A percentile compares a stretch with the other conserved stretches of the same genome.
phyloP scores from a whole-genome alignment of 1,140 invertebrate genomes.

The Medauroidea extradentata region DNA sequence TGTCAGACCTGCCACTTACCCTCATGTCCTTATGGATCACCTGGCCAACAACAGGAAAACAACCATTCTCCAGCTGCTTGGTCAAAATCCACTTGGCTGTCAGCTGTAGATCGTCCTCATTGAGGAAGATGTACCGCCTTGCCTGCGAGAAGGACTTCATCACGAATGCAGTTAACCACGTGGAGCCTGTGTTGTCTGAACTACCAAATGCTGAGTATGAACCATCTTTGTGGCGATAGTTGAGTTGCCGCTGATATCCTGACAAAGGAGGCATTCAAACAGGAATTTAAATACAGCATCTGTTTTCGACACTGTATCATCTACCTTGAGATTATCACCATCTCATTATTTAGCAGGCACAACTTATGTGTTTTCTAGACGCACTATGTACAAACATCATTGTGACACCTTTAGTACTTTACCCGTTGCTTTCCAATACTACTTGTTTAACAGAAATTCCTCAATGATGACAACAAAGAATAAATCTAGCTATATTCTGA shows the following conservation, averaged over 20 bases:
- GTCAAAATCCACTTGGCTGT: slow-evolving; percentile 66
- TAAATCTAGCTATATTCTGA: too few relatives aligned
- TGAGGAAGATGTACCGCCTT: slow-evolving; percentile 59
- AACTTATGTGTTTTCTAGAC: too few relatives aligned
- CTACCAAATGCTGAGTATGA: slow-evolving; percentile 79
- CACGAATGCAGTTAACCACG: slow-evolving; percentile 82
- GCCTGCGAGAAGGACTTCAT: slow-evolving; percentile 67
- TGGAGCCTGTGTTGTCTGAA: slow-evolving; percentile 59
- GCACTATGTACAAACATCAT: too few relatives aligned
- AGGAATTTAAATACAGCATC: too few relatives aligned
- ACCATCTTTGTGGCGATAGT: slow-evolving; percentile 66
- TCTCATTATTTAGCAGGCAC: too few relatives aligned
- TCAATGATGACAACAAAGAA: too few relatives aligned
- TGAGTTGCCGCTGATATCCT: slow-evolving; percentile 73
- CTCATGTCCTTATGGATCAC: slow-evolving; percentile 72
- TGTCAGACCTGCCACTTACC: slow-evolving; percentile 47
- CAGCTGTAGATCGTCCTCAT: slow-evolving; percentile 57
- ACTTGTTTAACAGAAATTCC: too few relatives aligned
- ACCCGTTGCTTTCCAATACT: too few relatives aligned
- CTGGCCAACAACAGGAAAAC: slow-evolving; percentile 69
- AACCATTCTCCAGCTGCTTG: slow-evolving; percentile 71
- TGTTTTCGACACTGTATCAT: too few relatives aligned
- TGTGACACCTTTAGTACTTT: too few relatives aligned
- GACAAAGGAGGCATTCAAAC: slow-evolving; percentile 15
- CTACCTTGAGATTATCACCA: too few relatives aligned